Evolutionary conservation across 2,113 vertebrate genomes (phyloP).

Genomic region (Dunckerocampus dactyliophorus): DNA sequence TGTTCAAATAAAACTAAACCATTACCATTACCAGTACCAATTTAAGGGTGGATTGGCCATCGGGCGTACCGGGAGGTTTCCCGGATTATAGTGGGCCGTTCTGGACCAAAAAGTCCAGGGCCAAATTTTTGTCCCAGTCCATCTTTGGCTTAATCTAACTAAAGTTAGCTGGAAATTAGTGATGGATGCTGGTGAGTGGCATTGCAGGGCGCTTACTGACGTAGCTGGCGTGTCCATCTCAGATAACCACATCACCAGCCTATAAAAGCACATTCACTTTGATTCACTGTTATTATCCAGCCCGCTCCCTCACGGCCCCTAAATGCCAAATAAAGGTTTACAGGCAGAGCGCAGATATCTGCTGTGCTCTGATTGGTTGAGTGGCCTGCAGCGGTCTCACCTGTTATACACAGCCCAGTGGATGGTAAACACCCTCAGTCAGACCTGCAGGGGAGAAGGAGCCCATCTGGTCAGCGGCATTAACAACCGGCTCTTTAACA

Average conservation of each 20-base stretch:
- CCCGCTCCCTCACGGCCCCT: conserved; percentile 39
- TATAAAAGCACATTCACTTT: conserved; percentile 43
- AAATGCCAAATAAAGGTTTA: conserved; percentile 77
- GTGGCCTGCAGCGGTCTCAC: conserved; percentile 63
- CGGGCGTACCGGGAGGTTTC: too few species aligned
- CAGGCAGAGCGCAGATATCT: conserved; percentile 62
- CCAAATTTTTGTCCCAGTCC: too few species aligned
- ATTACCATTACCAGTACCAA: too few species aligned
- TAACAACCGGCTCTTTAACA: conserved; percentile 77
- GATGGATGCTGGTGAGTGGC: background rate
- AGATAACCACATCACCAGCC: conserved; percentile 19
- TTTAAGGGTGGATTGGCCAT: too few species aligned
- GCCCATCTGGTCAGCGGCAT: conserved; percentile 77
- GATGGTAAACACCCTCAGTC: conserved; percentile 73
- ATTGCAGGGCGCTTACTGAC: background rate
- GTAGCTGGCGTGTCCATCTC: conserved; percentile 11
- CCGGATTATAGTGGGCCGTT: too few species aligned
- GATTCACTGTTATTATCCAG: conserved; percentile 57
- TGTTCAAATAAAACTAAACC: too few species aligned
- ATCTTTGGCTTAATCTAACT: conserved; percentile 18
- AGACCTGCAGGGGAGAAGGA: conserved; percentile 66
- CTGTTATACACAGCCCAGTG: conserved; percentile 72
- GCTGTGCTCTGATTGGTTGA: conserved; percentile 59
- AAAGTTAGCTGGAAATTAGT: conserved; percentile 11
- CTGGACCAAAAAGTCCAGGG: too few species aligned